These are phyloP conservation scores for Pteruthius melanotis DNA, from an alignment of 2,113 vertebrate genomes.

Conservation along the genomic window DNA sequence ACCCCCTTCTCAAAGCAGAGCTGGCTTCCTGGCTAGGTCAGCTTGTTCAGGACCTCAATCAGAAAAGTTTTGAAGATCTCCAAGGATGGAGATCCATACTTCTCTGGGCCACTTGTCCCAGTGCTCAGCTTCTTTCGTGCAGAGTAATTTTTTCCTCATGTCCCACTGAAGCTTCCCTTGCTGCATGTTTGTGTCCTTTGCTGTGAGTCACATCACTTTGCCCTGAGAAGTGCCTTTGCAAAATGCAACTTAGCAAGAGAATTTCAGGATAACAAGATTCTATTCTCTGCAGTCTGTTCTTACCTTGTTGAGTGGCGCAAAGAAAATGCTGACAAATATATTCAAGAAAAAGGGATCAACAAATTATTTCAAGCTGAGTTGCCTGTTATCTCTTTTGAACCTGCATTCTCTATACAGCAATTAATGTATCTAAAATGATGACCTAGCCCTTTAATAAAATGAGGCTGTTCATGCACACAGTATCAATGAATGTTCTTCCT, in stretches of 20 bases:
- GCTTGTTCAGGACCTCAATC: not conserved
- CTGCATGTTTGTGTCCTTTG: not conserved
- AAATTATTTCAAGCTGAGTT: not conserved
- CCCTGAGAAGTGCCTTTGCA: not conserved
- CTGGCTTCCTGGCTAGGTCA: not conserved
- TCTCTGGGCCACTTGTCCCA: not conserved
- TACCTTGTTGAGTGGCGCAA: not conserved
- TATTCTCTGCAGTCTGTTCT: not conserved
- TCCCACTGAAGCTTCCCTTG: not conserved
- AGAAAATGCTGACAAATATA: not conserved
- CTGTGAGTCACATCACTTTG: not conserved
- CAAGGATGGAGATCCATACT: not conserved
- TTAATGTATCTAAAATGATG: not conserved
- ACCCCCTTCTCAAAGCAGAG: not conserved
- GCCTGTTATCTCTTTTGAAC: not conserved
- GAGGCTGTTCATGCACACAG: not conserved
- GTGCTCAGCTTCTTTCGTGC: not conserved
- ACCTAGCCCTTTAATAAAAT: not conserved
- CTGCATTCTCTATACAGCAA: not conserved
- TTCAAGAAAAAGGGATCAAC: not conserved
- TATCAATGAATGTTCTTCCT: not conserved
- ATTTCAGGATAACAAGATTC: not conserved
- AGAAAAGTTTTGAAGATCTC: not conserved
- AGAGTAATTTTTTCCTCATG: not conserved
- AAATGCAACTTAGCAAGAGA: not conserved